phyloP scores from a whole-genome alignment of 2,113 vertebrate species.

The Bambusicola thoracicus region DNA sequence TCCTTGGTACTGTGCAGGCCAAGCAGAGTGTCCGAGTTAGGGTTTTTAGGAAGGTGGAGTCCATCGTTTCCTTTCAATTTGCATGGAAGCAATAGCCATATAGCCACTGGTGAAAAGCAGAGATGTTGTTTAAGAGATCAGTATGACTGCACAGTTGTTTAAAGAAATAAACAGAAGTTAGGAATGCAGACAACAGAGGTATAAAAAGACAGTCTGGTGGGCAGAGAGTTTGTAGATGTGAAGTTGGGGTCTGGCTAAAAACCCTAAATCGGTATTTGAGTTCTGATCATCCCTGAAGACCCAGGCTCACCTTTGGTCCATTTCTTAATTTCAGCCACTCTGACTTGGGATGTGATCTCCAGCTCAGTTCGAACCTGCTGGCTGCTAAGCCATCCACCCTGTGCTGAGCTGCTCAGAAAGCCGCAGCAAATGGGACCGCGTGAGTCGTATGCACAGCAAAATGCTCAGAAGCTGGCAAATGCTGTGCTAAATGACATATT shows the following conservation, averaged over 20 bases:
- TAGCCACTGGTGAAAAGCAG: background rate
- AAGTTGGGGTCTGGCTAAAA: background rate
- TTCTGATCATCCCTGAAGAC: background rate
- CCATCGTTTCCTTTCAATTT: background rate
- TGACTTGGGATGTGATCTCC: background rate
- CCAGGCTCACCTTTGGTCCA: background rate
- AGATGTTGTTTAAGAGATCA: background rate
- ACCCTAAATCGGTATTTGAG: background rate
- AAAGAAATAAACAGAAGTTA: background rate
- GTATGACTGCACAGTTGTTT: background rate
- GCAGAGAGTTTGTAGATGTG: background rate
- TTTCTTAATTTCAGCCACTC: background rate
- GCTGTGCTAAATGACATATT: background rate
- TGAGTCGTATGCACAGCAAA: background rate
- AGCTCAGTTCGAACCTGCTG: background rate
- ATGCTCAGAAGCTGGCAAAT: background rate
- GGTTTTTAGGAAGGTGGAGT: background rate
- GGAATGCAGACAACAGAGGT: background rate
- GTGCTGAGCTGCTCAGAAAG: background rate
- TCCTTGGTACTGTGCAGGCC: background rate
- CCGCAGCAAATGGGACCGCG: background rate
- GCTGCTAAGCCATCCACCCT: background rate
- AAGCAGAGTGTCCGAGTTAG: background rate
- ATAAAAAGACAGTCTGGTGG: background rate
- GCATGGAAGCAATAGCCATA: background rate